These are phyloP conservation scores for Anarrhichthys ocellatus DNA, from an alignment of 2,113 vertebrate species.

Conservation along the genomic window DNA sequence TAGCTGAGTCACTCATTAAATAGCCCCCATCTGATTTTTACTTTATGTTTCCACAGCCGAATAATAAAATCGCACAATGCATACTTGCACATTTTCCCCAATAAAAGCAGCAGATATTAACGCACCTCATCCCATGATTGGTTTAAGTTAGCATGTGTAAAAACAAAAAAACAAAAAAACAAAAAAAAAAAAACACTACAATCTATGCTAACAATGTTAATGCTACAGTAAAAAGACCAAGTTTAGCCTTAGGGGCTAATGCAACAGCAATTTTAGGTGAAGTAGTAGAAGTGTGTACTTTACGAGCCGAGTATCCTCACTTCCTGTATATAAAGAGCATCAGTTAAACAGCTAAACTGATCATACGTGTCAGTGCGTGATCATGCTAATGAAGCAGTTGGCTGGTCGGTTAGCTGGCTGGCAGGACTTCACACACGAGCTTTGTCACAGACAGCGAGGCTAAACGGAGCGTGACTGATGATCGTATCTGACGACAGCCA, in stretches of 20 bases:
- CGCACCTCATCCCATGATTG: neutral
- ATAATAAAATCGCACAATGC: neutral
- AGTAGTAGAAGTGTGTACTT: neutral
- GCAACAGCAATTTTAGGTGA: neutral
- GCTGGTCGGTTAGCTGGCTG: conserved; percentile 31
- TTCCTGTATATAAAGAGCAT: neutral
- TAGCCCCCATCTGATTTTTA: too few species aligned
- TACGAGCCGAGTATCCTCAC: conserved; percentile 2
- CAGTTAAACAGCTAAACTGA: conserved; percentile 8
- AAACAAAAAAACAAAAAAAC: too few species aligned
- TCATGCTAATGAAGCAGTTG: conserved; percentile 36
- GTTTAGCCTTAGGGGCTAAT: neutral
- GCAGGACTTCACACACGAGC: conserved; percentile 39
- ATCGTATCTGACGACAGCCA: neutral
- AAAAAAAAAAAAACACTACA: too few species aligned
- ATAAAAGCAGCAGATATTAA: neutral
- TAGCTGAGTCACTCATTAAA: too few species aligned
- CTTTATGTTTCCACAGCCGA: neutral
- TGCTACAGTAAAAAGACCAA: too few species aligned
- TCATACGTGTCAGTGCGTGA: neutral
- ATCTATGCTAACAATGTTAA: too few species aligned
- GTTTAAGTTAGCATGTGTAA: neutral
- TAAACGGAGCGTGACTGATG: conserved; percentile 41
- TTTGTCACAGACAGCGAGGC: conserved; percentile 6
- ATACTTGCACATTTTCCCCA: neutral